These are phyloP conservation scores for Aptenodytes patagonicus DNA, from an alignment of 2,113 vertebrate genomes.

Conservation along the genomic window DNA sequence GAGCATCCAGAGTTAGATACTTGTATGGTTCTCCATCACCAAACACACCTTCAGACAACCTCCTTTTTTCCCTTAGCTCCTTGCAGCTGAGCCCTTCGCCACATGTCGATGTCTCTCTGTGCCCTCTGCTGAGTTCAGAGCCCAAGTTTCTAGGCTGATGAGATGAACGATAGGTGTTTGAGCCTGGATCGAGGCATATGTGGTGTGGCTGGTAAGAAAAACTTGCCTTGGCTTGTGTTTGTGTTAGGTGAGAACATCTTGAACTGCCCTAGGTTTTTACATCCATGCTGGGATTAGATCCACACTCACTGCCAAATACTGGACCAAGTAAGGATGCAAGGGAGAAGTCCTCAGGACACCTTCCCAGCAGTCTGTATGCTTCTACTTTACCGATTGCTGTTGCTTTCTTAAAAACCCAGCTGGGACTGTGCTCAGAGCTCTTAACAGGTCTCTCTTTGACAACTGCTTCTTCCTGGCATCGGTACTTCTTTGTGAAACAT, in stretches of 20 bases:
- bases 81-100: neutral
- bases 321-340: neutral
- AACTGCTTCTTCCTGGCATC: neutral
- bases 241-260: neutral
- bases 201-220: neutral
- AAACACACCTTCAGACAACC: neutral
- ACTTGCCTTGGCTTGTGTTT: neutral
- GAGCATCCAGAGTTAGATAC: neutral
- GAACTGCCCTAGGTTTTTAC: neutral
- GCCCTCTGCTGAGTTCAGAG: neutral
- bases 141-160: neutral
- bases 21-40: neutral
- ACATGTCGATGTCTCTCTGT: neutral
- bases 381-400: neutral
- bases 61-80: neutral
- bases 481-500: neutral
- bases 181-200: neutral
- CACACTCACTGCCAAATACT: neutral
- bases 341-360: neutral
- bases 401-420: neutral
- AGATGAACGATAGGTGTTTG: neutral
- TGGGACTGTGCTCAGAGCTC: neutral
- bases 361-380: neutral
- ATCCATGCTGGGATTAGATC: neutral
- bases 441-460: conserved; percentile 23